These are phyloP conservation scores for Drosophila stalkeri DNA, from an alignment of 2,888 invertebrate species.

Conservation along the genomic window DNA sequence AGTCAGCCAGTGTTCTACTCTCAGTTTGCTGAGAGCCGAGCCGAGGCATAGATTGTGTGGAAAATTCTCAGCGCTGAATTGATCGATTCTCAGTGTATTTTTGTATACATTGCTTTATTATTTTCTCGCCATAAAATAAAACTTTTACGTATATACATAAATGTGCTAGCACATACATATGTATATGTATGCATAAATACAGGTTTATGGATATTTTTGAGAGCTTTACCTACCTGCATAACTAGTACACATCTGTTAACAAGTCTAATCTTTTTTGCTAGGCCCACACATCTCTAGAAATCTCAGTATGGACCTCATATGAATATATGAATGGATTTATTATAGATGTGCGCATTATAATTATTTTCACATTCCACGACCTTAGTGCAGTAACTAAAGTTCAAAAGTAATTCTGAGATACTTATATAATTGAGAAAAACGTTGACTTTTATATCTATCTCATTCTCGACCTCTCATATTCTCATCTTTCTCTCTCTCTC, in stretches of 20 bases:
- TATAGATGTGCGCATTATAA: background rate
- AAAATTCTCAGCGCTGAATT: constrained; percentile 35
- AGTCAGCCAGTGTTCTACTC: constrained; percentile 43
- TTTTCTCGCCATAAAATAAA: constrained; percentile 21
- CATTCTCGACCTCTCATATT: background rate
- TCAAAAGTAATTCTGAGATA: background rate
- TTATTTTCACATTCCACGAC: background rate
- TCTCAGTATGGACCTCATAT: background rate
- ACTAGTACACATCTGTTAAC: background rate
- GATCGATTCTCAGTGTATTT: constrained; percentile 42
- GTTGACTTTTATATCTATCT: background rate
- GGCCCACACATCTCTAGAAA: background rate
- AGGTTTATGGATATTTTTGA: background rate
- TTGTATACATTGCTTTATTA: constrained; percentile 25
- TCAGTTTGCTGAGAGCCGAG: constrained; percentile 21
- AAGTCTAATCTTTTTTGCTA: background rate
- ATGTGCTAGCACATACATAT: background rate
- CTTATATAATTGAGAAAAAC: background rate
- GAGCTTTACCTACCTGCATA: background rate
- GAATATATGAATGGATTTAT: background rate
- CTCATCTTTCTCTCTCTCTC: background rate
- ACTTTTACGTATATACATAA: background rate
- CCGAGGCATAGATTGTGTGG: constrained; percentile 1
- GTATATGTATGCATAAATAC: background rate
- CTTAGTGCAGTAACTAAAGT: background rate